phyloP scores from a whole-genome alignment of 1,140 invertebrate genomes.

The Heliconius melpomene region DNA sequence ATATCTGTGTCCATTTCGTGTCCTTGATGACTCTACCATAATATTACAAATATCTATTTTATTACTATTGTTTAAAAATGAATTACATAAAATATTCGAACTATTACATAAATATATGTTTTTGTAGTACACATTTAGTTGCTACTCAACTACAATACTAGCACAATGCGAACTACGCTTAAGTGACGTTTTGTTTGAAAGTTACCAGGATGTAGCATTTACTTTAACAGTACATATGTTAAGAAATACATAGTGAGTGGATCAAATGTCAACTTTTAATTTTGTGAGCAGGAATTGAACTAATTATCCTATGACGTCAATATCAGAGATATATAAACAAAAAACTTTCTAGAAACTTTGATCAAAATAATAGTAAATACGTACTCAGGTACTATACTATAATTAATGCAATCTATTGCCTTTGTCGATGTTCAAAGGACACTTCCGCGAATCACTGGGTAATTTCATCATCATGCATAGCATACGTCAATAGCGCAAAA shows the following conservation, averaged over 20 bases:
- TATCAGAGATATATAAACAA: not conserved
- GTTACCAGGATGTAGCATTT: not conserved
- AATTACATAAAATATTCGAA: no score
- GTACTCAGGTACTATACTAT: not conserved
- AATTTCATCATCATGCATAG: conserved; percentile 37
- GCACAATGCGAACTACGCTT: no score
- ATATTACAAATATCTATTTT: not conserved
- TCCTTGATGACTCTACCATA: not conserved
- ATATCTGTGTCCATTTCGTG: no score
- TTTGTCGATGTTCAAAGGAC: conserved; percentile 15
- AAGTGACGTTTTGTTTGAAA: not conserved
- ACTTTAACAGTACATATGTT: not conserved
- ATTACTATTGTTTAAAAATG: no score
- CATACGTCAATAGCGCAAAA: conserved; percentile 19
- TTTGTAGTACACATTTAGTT: no score
- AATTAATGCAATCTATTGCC: not conserved
- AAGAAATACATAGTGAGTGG: no score
- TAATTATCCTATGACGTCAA: not conserved
- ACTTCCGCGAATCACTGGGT: conserved; percentile 39
- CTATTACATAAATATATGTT: no score
- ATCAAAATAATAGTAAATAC: not conserved
- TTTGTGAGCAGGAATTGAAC: not conserved
- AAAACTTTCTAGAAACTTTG: not conserved
- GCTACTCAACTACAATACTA: no score
- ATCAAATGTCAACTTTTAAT: not conserved